Evolutionary conservation across 2,113 vertebrate genomes (phyloP).

Genomic region (Myocastor coypus): DNA sequence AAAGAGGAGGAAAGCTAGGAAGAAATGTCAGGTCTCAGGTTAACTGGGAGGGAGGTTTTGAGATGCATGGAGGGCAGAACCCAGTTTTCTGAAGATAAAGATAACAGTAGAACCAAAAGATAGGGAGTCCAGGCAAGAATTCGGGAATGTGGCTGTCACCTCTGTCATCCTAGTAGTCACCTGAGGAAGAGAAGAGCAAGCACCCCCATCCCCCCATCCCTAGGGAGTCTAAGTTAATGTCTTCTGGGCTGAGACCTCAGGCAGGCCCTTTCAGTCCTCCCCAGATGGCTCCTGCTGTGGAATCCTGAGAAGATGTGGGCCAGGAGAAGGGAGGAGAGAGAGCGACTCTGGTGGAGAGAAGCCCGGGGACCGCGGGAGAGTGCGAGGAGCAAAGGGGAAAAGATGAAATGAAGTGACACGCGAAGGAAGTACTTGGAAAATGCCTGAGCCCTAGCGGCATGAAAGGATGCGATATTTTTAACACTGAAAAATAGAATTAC

Average conservation of each 20-base stretch:
- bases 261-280: not conserved
- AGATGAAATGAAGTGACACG: conserved; percentile 32
- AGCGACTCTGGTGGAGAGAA: not conserved
- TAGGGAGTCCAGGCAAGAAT: not conserved
- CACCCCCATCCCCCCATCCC: not conserved
- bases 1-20: not conserved
- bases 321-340: not conserved
- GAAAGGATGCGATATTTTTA: conserved; percentile 70
- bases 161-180: not conserved
- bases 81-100: not conserved
- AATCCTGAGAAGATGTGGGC: not conserved
- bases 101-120: not conserved
- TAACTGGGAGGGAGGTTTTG: not conserved
- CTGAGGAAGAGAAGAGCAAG: not conserved
- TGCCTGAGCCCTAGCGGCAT: conserved; percentile 34
- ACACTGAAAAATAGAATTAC: conserved; percentile 64
- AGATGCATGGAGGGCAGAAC: not conserved
- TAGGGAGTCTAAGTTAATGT: not conserved
- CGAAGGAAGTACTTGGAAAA: conserved; percentile 39
- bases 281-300: not conserved
- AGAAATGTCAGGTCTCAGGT: not conserved
- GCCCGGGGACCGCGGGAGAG: not conserved
- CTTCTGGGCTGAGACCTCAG: not conserved
- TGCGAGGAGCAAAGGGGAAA: not conserved
- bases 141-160: not conserved